These are phyloP conservation scores for Leptonema lineaticorne DNA, from an alignment of 1,140 invertebrate species.

Conservation along the genomic window DNA sequence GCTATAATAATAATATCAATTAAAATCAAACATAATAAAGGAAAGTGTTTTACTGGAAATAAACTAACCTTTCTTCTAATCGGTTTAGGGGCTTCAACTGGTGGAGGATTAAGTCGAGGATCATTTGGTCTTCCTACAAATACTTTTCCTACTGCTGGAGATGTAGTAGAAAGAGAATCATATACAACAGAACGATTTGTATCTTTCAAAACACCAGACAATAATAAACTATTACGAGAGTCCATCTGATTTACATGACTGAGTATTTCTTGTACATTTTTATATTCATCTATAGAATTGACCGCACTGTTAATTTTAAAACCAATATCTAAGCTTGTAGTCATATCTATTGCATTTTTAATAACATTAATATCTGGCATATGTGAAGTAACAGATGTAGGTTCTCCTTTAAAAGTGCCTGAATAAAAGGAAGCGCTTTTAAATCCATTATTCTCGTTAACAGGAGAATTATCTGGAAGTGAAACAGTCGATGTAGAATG, in stretches of 20 bases:
- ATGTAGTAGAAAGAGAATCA: constrained; percentile 29
- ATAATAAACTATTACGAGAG: constrained; percentile 53
- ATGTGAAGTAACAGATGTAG: constrained; percentile 45
- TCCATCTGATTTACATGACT: constrained; percentile 56
- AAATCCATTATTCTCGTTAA: constrained; percentile 37
- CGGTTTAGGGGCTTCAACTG: constrained; percentile 52
- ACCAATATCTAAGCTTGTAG: constrained; percentile 53
- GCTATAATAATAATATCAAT: constrained; percentile 42
- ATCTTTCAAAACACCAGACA: constrained; percentile 51
- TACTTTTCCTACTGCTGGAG: constrained; percentile 41
- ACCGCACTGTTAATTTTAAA: constrained; percentile 49
- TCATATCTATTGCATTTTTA: constrained; percentile 56
- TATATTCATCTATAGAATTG: constrained; percentile 50
- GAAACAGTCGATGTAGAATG: background rate
- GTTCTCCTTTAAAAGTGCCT: constrained; percentile 52
- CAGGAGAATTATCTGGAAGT: background rate
- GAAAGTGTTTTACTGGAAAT: background rate
- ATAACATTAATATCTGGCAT: constrained; percentile 56
- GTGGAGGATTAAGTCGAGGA: constrained; percentile 53
- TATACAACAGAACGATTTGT: constrained; percentile 43
- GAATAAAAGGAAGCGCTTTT: constrained; percentile 51
- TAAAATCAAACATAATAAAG: background rate
- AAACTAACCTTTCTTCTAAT: constrained; percentile 52
- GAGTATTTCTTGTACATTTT: constrained; percentile 54
- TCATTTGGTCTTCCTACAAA: constrained; percentile 45